Evolutionary conservation across 2,797 vertebrate genomes (phyloP).

Genomic region (Centropyge bicolor): DNA sequence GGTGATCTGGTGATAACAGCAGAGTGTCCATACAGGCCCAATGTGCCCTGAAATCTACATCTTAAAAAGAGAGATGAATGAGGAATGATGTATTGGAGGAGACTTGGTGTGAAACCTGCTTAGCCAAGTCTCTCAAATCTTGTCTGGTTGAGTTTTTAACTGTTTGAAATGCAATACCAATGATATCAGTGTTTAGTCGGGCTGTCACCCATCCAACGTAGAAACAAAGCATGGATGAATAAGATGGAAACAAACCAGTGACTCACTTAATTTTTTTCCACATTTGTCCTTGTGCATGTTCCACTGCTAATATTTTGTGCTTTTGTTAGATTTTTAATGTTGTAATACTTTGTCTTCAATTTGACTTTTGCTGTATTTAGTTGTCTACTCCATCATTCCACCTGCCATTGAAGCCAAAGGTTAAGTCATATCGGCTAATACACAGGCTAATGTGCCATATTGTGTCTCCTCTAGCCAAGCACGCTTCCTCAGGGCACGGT

Average conservation of each 20-base stretch:
- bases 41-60: neutral
- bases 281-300: conserved; percentile 25
- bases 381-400: neutral
- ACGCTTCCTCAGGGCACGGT: conserved; percentile 89
- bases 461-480: conserved; percentile 80
- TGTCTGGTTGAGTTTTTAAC: conserved; percentile 23
- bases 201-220: neutral
- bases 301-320: neutral
- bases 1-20: conserved; percentile 56
- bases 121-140: neutral
- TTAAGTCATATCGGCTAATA: neutral
- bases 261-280: conserved; percentile 28
- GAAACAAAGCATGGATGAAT: conserved; percentile 26
- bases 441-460: neutral
- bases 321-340: neutral
- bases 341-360: neutral
- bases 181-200: conserved; percentile 50
- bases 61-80: conserved; percentile 1
- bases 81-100: conserved; percentile 3
- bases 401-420: neutral
- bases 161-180: conserved; percentile 35
- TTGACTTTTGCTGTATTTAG: neutral
- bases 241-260: conserved; percentile 25
- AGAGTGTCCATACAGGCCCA: conserved; percentile 33
- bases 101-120: conserved; percentile 14